Conservation (phyloP, 2,113 vertebrate genomes). For the Leucosticte australis region DNA sequence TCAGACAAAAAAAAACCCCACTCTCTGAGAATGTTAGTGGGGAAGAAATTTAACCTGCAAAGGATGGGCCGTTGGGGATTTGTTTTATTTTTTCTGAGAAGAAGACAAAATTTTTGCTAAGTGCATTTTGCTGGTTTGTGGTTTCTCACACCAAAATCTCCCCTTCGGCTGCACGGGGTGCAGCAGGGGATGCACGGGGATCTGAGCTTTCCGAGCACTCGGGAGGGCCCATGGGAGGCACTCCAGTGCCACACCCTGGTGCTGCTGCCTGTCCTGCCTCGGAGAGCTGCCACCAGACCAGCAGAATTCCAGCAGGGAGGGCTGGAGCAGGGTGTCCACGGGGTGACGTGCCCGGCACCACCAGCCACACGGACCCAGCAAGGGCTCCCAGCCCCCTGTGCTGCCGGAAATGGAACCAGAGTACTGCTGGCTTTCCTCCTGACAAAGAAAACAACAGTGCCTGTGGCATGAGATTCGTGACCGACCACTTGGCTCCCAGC, state of each 20-base stretch:
- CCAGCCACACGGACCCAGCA: background rate
- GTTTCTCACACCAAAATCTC: background rate
- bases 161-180: background rate
- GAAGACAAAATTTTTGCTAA: background rate
- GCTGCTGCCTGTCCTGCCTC: background rate
- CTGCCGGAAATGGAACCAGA: background rate
- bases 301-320: background rate
- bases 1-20: background rate
- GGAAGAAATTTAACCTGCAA: background rate
- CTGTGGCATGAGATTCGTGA: fast-evolving
- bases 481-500: background rate
- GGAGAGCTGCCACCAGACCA: background rate
- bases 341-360: background rate
- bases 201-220: background rate
- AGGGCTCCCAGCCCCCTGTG: background rate
- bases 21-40: background rate
- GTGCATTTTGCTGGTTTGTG: background rate
- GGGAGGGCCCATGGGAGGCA: fast-evolving
- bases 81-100: background rate
- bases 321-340: fast-evolving
- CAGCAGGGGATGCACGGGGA: background rate
- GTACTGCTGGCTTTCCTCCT: background rate
- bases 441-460: background rate
- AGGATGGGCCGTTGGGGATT: background rate
- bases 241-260: background rate